Base-by-base conservation (phyloP, 64 coral and sea anemone species). In the Catalaphyllia jardinei region DNA sequence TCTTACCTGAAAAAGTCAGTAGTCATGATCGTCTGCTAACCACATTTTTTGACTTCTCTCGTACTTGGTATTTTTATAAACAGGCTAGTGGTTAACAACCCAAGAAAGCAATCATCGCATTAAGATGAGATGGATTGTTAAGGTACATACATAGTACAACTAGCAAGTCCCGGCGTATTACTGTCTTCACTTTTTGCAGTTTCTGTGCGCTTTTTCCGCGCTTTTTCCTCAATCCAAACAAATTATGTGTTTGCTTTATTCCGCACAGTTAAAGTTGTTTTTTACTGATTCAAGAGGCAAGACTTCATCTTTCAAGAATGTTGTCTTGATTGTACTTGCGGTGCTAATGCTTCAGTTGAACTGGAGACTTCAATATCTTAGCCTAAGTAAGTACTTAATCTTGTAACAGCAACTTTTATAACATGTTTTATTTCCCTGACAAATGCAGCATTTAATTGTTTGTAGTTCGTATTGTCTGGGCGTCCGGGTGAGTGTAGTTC, bases 41-140 rank as follows among this genome's bases (percentile, higher is more conserved):
- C 42, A 46, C 42, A 46, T 5, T 46, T 46, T 46, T 46, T 46
- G 3, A 46, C 42, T 46, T 57, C 15, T 16, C 54, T 57, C 54
- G 15, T 57, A 57, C 54, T 57, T 57, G 54, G 54, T 57, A 57
- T 57, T 57, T 57, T 57, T 12, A 57, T 57, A 57, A 57, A 12
- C 15, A 57, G 54, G 22, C 13, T 31, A 14, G 61, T 18, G 24
- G 59, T 55, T 25, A 79, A n/a, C 51, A 10, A 42, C n/a, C 10
- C 8, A 42, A 39, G 11, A 65, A 39, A 29, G 8, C 29, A 10
- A 71, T 14, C 19, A 27, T 22, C 10, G 29, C 20, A 25, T 8
- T 9, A 85, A 42, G 14, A 85, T 85, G 81, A 71, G 81, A 50
- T 71, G 81, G 81, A 85, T 71, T 27, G 81, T 71, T 14, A 85